Conservation (phyloP, 2,113 vertebrate genomes). For the Sander vitreus region DNA sequence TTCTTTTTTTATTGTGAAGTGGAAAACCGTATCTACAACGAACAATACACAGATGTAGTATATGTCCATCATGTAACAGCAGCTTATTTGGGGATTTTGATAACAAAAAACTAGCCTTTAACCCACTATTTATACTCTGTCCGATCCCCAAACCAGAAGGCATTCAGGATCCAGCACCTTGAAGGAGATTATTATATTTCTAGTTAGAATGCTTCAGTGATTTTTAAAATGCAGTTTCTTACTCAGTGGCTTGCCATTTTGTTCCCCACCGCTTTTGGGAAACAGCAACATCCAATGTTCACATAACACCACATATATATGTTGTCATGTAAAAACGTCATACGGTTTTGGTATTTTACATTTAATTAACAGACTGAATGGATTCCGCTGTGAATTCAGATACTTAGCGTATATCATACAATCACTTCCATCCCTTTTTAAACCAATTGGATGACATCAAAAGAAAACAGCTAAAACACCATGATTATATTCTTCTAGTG, state of each 20-base stretch:
- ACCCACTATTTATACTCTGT: neutral
- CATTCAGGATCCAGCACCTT: neutral
- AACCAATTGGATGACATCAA: neutral
- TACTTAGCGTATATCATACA: neutral
- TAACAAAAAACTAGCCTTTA: neutral
- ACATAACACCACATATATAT: neutral
- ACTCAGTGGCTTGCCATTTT: neutral
- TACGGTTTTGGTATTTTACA: neutral
- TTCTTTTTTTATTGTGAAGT: constrained; percentile 17
- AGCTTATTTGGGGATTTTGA: constrained; percentile 9
- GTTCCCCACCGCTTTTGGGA: neutral
- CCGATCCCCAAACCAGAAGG: neutral
- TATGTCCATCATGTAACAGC: neutral
- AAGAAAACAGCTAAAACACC: too few species aligned
- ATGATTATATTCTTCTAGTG: neutral
- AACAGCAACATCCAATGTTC: neutral
- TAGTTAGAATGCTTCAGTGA: constrained; percentile 11
- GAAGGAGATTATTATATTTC: neutral
- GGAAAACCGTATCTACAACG: neutral
- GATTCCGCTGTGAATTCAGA: neutral
- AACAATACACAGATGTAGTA: neutral
- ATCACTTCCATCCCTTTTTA: neutral
- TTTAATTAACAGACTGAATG: neutral
- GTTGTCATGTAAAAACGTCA: constrained; percentile 1
- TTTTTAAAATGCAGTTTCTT: neutral